Evolutionary conservation across 2,113 vertebrate genomes (phyloP), one percentile per base, ranked within the genome.

Genomic region (Mesocricetus auratus): DNA sequence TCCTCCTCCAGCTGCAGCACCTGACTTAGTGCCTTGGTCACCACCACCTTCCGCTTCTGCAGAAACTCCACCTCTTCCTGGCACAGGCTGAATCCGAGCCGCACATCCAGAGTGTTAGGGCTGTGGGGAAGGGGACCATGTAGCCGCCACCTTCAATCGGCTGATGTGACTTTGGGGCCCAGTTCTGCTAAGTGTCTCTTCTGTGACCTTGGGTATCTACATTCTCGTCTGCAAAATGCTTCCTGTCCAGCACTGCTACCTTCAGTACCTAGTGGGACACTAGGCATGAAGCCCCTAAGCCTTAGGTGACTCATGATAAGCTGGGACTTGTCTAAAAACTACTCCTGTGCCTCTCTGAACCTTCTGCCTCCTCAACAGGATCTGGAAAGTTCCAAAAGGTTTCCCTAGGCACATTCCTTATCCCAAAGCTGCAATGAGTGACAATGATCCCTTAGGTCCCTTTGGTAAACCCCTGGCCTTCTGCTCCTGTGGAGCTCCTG

Each of bases 71-170:
- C 98, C 97, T 99, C 99, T 9, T 98, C 98, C 0, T 0, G 0
- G 50, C 99, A 99, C 92, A 99, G 96, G 87, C 95, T 98, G 94
- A 98, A 99, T 5, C 98, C 98, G 91, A 99, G 96, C 47, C 99
- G 99, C 47, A 99, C 98, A 4, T 98, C 98, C 90, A 99, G 90
- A 0, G 86, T 68, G 92, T 98, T 95, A n/a, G 97, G 60, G 94
- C 99, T 99, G 93, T 16, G 36, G 47, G 69, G 94, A 42, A 97
- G 87, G 71, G 36, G 50, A 62, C 7, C 19, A 53, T 86, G 11
- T 47, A 39, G 36, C 5, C 21, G 24, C 50, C 36, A 11, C 24
- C 53, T n/a, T 68, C 7, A 50, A 24, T 50, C 21, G n/a, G 29
- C 58, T 78, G 66, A 50, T 39, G 21, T 0, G 16, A 15, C 31